Conservation (phyloP, 2,113 vertebrate genomes). For the Hypocryptadius cinnamomeus region DNA sequence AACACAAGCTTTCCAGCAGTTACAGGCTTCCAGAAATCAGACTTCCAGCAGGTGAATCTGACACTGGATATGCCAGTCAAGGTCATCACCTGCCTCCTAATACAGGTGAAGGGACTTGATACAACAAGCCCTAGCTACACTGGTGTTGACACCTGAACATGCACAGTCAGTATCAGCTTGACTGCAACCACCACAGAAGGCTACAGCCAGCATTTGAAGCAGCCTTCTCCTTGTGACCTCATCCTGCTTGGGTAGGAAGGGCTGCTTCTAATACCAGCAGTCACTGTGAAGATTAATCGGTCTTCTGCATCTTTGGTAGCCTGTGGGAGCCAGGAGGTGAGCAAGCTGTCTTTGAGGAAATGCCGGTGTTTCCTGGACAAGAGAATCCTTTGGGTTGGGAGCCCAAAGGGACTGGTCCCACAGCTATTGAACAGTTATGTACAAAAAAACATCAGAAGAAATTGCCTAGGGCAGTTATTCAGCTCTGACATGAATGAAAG, state of each 20-base stretch:
- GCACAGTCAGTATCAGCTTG: background rate
- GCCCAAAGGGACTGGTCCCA: background rate
- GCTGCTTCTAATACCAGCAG: background rate
- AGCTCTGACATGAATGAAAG: background rate
- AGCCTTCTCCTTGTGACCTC: background rate
- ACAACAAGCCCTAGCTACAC: background rate
- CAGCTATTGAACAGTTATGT: accelerated
- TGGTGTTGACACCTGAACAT: background rate
- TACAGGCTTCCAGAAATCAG: background rate
- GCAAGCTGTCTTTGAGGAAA: background rate
- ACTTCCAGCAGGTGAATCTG: background rate
- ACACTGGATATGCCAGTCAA: background rate
- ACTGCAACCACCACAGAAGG: background rate
- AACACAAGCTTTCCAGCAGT: background rate
- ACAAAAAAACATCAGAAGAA: background rate
- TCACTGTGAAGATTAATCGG: background rate
- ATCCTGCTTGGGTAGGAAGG: background rate
- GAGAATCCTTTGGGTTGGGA: background rate
- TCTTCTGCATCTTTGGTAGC: background rate
- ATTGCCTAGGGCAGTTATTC: background rate
- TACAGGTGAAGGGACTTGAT: background rate
- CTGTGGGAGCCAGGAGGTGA: background rate
- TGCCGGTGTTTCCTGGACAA: background rate
- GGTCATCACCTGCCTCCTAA: background rate
- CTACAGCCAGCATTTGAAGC: background rate